Evolutionary conservation across 2,797 vertebrate species (phyloP), one percentile per base, ranked within the genome.

Genomic region (Tangara arthus): DNA sequence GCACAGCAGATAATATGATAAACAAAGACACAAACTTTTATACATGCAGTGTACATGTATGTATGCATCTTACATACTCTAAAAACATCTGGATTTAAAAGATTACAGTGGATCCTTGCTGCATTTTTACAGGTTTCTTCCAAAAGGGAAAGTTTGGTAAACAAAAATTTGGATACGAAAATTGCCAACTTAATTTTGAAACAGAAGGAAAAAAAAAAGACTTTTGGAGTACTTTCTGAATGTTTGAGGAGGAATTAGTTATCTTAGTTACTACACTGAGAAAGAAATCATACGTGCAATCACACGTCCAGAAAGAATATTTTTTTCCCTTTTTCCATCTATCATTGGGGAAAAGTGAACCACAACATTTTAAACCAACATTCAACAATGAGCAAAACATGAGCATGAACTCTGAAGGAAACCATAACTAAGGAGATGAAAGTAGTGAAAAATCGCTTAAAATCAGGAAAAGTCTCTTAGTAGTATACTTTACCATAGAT

Each of bases 1-100:
- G 3, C 20, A 68, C 26, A 55, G 19, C 15, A 66, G 30, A 55
- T 26, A 66, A 53, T 47, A 47, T 12, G 30, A n/a, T 49, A 77
- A 64, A 85, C 0, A 7, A 63, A 77, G 63, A 44, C 20, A 75
- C 3, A 79, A 87, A 27, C 2, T 49, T 92, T 35, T 41, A 39
- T 35, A 30, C 3, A 57, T 28, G 34, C 6, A 71, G 8, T 20
- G 9, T 41, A 41, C 0, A 1, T n/a, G 4, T 17, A 28, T 34
- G 5, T 6, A 41, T 32, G 22, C 4, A 5, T 64, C 10, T 32
- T 69, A 41, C 2, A 16, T 59, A 17, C 8, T 81, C 6, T 64
- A 42, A 49, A 83, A 73, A 2, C 16, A 23, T 30, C 30, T 70
- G 17, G 6, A 80, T 42, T 68, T 66, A n/a, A 49, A 84, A 76